These are phyloP conservation scores for Chrysogorgia sp. DNA, from an alignment of 92 coral and sea anemone species.

Conservation along the genomic window DNA sequence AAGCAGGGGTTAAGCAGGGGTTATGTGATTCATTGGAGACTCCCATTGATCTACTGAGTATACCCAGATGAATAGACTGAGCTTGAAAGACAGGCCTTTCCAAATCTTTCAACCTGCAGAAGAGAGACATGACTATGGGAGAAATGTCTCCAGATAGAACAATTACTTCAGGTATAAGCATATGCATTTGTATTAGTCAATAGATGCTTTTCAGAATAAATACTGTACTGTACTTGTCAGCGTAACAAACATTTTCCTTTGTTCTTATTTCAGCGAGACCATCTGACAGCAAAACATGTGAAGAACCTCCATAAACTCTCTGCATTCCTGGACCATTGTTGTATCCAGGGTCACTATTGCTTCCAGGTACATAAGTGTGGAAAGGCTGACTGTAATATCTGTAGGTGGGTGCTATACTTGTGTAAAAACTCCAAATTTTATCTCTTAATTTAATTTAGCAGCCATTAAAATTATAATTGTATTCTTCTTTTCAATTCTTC, in stretches of 20 bases:
- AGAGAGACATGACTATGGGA: constrained; percentile 16
- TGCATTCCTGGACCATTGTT: constrained; percentile 21
- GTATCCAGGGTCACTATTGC: constrained; percentile 44
- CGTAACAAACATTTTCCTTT: not conserved
- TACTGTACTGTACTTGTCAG: not conserved
- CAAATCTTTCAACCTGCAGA: constrained; percentile 16
- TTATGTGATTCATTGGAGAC: too few relatives aligned
- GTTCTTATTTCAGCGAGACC: constrained; percentile 24
- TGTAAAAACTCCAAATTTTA: not conserved
- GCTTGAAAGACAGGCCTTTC: constrained; percentile 14
- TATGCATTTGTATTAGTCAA: too few relatives aligned
- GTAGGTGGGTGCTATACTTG: constrained; percentile 14
- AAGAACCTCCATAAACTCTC: constrained; percentile 7
- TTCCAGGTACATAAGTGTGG: constrained; percentile 44
- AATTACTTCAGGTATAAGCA: too few relatives aligned
- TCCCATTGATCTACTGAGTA: too few relatives aligned
- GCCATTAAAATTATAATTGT: not conserved
- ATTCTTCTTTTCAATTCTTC: not conserved
- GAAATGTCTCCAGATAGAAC: constrained; percentile 23
- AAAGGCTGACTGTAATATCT: constrained; percentile 30
- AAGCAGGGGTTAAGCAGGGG: too few relatives aligned
- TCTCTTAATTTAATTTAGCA: not conserved
- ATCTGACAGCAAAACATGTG: constrained; percentile 23
- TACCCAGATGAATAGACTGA: constrained; percentile 14
- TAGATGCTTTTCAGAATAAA: too few relatives aligned